Percentiles rank a stretch among this genome's conserved stretches.
Evolutionary conservation across 2,113 vertebrate genomes (phyloP).

Genomic region (Sigmodon hispidus): DNA sequence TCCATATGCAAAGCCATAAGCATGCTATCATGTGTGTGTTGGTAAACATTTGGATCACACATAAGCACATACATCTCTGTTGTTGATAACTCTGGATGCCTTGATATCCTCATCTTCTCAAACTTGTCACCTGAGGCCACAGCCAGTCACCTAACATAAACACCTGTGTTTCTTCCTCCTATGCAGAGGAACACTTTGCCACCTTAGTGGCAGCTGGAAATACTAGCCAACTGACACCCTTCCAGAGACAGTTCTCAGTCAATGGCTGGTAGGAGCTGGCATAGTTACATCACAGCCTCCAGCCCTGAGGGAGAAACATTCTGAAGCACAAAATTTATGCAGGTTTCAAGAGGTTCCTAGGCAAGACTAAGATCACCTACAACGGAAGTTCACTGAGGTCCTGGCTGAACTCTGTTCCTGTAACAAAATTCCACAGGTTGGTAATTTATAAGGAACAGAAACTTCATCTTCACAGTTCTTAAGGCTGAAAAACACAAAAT

Average conservation of each 20-base stretch:
- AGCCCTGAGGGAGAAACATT: not conserved
- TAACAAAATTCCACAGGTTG: not conserved
- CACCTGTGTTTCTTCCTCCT: not conserved
- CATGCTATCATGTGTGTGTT: not conserved
- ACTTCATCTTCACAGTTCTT: not conserved
- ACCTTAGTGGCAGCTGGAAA: not conserved
- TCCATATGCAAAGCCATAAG: not conserved
- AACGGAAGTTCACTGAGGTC: too few species aligned
- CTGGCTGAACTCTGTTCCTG: not conserved
- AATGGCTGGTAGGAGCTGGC: not conserved
- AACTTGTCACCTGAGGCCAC: not conserved
- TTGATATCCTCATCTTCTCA: too few species aligned
- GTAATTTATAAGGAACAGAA: not conserved
- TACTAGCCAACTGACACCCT: not conserved
- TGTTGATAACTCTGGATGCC: not conserved
- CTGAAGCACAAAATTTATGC: not conserved
- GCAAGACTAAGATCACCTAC: not conserved
- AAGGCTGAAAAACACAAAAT: not conserved
- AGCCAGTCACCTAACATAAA: not conserved
- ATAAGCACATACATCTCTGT: fast-evolving
- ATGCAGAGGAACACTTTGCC: not conserved
- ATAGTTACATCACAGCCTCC: not conserved
- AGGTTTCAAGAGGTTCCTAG: not conserved
- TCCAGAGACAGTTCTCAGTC: not conserved
- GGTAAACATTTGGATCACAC: not conserved